Percentiles rank a stretch among this genome's conserved stretches.
Evolutionary conservation across 2,797 vertebrate genomes (phyloP).

Genomic region (Chiroxiphia lanceolata): DNA sequence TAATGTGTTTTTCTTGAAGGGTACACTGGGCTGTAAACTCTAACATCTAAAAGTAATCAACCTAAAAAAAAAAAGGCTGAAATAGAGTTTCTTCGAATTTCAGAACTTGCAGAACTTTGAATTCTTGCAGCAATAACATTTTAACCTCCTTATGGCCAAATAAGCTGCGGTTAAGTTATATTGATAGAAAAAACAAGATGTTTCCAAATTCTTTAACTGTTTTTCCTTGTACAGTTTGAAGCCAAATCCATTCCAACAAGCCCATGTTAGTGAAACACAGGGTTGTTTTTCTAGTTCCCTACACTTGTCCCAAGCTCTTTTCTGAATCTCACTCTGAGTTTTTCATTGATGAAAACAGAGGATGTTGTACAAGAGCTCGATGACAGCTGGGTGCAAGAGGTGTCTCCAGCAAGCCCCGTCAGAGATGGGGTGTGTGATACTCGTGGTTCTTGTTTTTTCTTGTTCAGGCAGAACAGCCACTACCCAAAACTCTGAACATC

Average conservation of each 20-base stretch:
- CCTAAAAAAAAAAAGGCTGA: neutral
- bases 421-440: neutral
- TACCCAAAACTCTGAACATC: neutral
- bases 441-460: rapidly evolving
- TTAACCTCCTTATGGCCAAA: neutral
- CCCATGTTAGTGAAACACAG: rapidly evolving
- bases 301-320: neutral
- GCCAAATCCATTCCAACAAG: neutral
- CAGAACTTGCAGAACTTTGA: neutral
- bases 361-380: neutral
- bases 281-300: rapidly evolving
- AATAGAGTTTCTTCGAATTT: neutral
- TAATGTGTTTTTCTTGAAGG: neutral
- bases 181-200: neutral
- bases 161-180: neutral
- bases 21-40: neutral
- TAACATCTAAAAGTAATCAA: neutral
- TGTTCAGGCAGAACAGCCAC: neutral
- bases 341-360: neutral
- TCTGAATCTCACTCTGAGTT: neutral
- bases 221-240: neutral
- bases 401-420: neutral
- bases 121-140: neutral
- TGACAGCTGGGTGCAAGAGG: neutral
- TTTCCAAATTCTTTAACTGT: neutral